Evolutionary conservation across 2,113 vertebrate species (phyloP), one percentile per base, ranked within the genome.

Genomic region (Apteryx mantelli): DNA sequence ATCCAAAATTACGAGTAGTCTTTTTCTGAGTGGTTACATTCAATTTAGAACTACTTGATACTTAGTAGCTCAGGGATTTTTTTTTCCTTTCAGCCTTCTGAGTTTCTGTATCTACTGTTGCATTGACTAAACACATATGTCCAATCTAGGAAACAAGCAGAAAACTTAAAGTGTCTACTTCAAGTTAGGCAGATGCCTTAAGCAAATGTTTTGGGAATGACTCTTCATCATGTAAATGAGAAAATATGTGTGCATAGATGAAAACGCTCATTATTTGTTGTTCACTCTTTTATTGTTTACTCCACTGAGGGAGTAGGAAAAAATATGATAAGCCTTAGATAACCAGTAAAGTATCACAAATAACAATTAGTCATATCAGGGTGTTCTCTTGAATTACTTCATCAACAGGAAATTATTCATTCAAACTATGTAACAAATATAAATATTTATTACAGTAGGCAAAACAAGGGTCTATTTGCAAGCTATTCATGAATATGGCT

Each of bases 241-340:
- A 92, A 96, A 92, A 74, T 60, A 84, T 4, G 8, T 2, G 14
- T 69, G 22, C 19, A 78, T 38, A 75, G 90, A 89, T 73, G 38
- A 92, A 93, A 97, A 84, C 69, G 11, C 4, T 91, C 20, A 48
- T 87, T 94, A 93, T 85, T 89, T 93, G 28, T 90, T 95, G 11
- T 82, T 93, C 56, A 26, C 17, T 93, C 9, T 66, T 90, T 80
- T 87, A 81, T n/a, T 82, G 61, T 94, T 97, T 88, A 69, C 14
- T 71, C 28, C 11, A 13, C 20, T 65, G 53, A 79, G 17, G 22
- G 24, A 65, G 8, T 75, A 88, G 1, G 69, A 94, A 77, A 84
- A 88, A 79, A 55, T 48, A 46, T 13, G 34, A n/a, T 34, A 60
- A 78, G 42, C 44, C 79, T 76, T 82, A 89, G 40, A 77, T 21